These are phyloP conservation scores for Tenualosa ilisha DNA, from an alignment of 2,797 vertebrate genomes.

Conservation along the genomic window DNA sequence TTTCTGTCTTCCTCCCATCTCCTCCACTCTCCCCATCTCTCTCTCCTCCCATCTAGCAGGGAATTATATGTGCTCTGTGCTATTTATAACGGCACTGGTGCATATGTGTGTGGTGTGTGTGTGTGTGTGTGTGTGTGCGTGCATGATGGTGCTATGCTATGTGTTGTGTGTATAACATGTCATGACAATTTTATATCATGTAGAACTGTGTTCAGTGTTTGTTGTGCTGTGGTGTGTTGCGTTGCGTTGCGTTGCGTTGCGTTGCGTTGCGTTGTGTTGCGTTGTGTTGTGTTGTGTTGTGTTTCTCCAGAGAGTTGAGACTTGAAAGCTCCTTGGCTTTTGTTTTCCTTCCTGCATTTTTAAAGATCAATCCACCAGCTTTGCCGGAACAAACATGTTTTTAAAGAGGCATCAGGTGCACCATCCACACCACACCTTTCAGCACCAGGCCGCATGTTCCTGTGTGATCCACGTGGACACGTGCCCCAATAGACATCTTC, in stretches of 20 bases:
- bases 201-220: no score
- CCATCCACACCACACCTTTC: background rate
- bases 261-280: no score
- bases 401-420: no score
- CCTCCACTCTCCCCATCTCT: background rate
- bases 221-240: background rate
- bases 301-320: no score
- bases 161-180: background rate
- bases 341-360: constrained; percentile 40
- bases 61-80: background rate
- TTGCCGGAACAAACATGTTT: background rate
- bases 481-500: background rate
- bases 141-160: background rate
- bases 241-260: background rate
- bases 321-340: constrained; percentile 5
- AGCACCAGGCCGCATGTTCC: background rate
- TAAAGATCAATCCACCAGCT: constrained; percentile 28
- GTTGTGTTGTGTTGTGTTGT: background rate
- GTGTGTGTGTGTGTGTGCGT: constrained; percentile 11
- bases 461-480: no score
- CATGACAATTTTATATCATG: background rate
- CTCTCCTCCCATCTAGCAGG: background rate
- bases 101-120: background rate
- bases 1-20: background rate
- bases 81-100: background rate